phyloP scores from a whole-genome alignment of 2,888 invertebrate genomes.

The Augiades crinisus region DNA sequence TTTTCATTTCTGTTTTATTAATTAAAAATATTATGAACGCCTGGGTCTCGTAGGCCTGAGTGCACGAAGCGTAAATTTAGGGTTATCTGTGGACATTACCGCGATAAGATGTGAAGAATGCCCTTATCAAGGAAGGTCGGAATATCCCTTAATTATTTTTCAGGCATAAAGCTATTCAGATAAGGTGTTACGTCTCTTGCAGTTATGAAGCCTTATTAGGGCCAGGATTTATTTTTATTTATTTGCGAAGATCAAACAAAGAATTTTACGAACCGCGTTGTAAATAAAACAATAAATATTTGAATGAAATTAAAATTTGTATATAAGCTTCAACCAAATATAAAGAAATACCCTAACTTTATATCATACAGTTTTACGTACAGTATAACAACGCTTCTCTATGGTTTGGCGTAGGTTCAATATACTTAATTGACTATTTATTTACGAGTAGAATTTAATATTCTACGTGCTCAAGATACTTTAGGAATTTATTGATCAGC shows the following conservation, averaged over 20 bases:
- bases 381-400: no score
- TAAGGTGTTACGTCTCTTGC: slow-evolving; percentile 21
- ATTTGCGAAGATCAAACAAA: slow-evolving; percentile 5
- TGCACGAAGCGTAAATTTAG: slow-evolving; percentile 31
- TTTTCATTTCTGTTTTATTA: slow-evolving; percentile 1
- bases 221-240: slow-evolving; percentile 18
- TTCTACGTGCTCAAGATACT: no score
- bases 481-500: no score
- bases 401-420: no score
- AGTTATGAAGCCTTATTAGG: slow-evolving; percentile 22
- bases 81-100: slow-evolving; percentile 25
- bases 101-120: slow-evolving; percentile 32
- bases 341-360: no score
- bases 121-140: slow-evolving; percentile 19
- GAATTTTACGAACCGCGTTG: no score
- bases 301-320: no score
- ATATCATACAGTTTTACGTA: no score
- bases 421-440: no score
- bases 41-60: slow-evolving; percentile 26
- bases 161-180: slow-evolving; percentile 13
- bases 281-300: no score
- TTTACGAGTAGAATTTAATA: no score
- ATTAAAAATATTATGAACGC: slow-evolving; percentile 18
- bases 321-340: no score
- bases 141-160: slow-evolving; percentile 26